Evolutionary conservation across 2,113 vertebrate species (phyloP), one percentile per base, ranked within the genome.

Genomic region (Acrocephalus kingi): DNA sequence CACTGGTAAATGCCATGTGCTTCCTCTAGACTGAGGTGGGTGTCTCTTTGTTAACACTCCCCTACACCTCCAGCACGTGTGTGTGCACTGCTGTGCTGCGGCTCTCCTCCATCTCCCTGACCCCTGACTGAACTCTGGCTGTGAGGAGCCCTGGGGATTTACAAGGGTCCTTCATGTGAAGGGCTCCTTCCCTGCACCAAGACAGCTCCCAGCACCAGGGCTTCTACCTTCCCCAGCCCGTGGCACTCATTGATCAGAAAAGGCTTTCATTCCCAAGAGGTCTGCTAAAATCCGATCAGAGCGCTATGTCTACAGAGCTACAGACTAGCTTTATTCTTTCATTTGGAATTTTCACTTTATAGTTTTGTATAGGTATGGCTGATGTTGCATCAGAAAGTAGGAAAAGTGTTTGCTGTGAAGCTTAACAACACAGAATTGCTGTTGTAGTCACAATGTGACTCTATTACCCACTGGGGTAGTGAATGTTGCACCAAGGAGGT

Each of bases 401-500:
- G 24, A 73, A 24, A 30, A 68, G 13, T 45, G 6, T 79, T 90
- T 8, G 3, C 27, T 84, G 71, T 81, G 80, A 48, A 61, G 67
- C 31, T 62, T 63, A 94, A 31, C n/a, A 48, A n/a, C 75, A 25
- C 20, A 68, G 56, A 41, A 64, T 28, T 91, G 30, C 54, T 54
- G 14, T 45, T 48, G 11, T 39, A 64, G 30, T 68, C 41, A 35
- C 8, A n/a, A 4, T 2, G 4, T 49, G 55, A 9, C 13, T 82
- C 6, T 49, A 10, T 69, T 78, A 94, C 91, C 93, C 71, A 89
- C 87, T 41, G 92, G 87, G 11, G 45, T 43, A 91, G 91, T 66
- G n/a, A 95, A 92, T 15, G 37, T 94, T 95, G 87, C 79, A 91
- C 85, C 77, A 80, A 87, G 69, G n/a, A 97, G 92, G 62, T 96